Evolutionary conservation across 1,140 invertebrate species (phyloP).

Genomic region (Atta texana): DNA sequence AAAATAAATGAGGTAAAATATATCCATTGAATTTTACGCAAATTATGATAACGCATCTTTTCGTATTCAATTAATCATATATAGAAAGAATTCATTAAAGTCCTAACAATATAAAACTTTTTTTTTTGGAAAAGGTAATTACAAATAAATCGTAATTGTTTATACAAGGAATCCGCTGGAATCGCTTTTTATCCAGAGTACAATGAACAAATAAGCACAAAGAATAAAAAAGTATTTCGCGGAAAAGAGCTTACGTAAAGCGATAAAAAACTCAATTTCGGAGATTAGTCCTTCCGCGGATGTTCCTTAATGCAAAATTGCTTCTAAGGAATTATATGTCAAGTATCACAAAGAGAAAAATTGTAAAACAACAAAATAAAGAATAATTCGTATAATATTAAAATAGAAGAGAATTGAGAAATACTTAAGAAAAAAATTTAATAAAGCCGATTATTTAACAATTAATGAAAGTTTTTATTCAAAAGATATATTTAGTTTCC

Average conservation of each 20-base stretch:
- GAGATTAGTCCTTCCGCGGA: slow-evolving; percentile 39
- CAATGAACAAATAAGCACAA: slow-evolving; percentile 23
- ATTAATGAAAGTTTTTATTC: too few relatives aligned
- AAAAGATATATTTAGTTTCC: too few relatives aligned
- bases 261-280: slow-evolving; percentile 49
- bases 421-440: too few relatives aligned
- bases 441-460: too few relatives aligned
- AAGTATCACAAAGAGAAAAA: slow-evolving; percentile 1
- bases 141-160: slow-evolving; percentile 39
- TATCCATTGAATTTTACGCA: not conserved
- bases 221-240: slow-evolving; percentile 28
- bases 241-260: not conserved
- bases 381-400: not conserved
- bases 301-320: slow-evolving; percentile 37
- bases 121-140: not conserved
- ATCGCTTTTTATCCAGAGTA: slow-evolving; percentile 24
- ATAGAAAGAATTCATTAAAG: not conserved
- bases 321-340: slow-evolving; percentile 30
- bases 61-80: slow-evolving; percentile 3
- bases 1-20: not conserved
- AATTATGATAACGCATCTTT: slow-evolving; percentile 1
- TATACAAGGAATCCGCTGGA: not conserved
- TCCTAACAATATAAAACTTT: not conserved
- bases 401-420: not conserved
- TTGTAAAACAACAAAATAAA: not conserved